Evolutionary conservation across 2,888 invertebrate species (phyloP).

Genomic region (Macrosiphum euphorbiae): DNA sequence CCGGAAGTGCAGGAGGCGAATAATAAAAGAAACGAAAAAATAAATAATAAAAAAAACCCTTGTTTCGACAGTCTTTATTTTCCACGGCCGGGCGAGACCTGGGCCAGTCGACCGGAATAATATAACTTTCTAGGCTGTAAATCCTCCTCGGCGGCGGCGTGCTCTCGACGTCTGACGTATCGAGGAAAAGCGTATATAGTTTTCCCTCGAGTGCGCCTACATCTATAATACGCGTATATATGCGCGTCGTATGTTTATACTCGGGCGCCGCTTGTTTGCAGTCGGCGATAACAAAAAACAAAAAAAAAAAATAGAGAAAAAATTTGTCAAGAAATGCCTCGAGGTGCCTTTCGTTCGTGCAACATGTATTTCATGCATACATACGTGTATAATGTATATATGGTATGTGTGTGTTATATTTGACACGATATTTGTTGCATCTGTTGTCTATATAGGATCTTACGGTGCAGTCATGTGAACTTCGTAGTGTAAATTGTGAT

Average conservation of each 20-base stretch:
- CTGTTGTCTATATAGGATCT: background rate
- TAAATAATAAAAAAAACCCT: slow-evolving; percentile 30
- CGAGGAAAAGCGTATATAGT: slow-evolving; percentile 33
- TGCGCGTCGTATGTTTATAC: background rate
- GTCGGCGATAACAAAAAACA: slow-evolving; percentile 35
- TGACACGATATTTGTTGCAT: slow-evolving; percentile 16
- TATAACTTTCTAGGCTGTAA: slow-evolving; percentile 57
- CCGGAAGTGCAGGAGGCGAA: slow-evolving; percentile 28
- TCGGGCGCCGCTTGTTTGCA: slow-evolving; percentile 7
- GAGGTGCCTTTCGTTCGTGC: background rate
- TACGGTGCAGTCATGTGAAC: background rate
- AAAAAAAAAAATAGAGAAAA: background rate
- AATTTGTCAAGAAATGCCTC: slow-evolving; percentile 35
- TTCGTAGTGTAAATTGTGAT: background rate
- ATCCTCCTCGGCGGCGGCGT: slow-evolving; percentile 44
- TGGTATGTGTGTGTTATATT: background rate
- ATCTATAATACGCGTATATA: background rate
- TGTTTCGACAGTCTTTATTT: slow-evolving; percentile 58
- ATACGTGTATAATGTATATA: background rate
- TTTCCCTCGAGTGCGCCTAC: slow-evolving; percentile 41
- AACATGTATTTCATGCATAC: background rate
- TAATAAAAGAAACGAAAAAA: slow-evolving; percentile 17
- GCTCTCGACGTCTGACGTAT: slow-evolving; percentile 61
- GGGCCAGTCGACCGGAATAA: slow-evolving; percentile 58
- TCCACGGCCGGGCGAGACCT: background rate